A percentile compares a stretch with the other conserved stretches of the same genome.
Conservation (phyloP, 2,888 invertebrate species). For the Lycaena phlaeas region DNA sequence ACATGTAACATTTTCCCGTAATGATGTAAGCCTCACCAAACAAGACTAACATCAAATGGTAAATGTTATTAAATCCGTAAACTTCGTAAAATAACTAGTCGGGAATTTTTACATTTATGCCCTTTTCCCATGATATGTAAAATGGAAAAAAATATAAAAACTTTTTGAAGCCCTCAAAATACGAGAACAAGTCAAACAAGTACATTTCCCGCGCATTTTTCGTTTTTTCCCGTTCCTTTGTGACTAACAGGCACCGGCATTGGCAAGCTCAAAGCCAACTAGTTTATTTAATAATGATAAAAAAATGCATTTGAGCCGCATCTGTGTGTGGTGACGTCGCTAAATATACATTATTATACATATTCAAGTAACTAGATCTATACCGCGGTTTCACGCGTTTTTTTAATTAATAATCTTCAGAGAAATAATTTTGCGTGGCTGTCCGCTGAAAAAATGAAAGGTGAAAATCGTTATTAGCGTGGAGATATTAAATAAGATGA, state of each 20-base stretch:
- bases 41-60: no score
- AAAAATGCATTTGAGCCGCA: conserved; percentile 14
- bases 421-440: no score
- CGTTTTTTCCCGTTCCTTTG: conserved; percentile 15
- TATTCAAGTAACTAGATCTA: no score
- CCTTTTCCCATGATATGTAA: conserved; percentile 2
- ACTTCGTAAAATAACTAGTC: not conserved
- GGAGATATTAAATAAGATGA: no score
- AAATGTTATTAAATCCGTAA: not conserved
- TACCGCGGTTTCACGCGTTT: no score
- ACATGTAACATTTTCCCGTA: no score
- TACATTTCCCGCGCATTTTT: conserved; percentile 11
- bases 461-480: no score
- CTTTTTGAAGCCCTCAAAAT: conserved; percentile 12
- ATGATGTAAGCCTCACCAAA: no score
- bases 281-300: conserved; percentile 13
- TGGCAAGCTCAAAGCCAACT: conserved; percentile 17
- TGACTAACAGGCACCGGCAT: conserved; percentile 1
- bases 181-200: conserved; percentile 14
- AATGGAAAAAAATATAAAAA: not conserved
- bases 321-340: conserved; percentile 1
- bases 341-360: not conserved
- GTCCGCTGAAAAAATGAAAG: no score
- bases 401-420: no score
- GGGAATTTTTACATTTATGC: not conserved